Conservation (phyloP, 1,140 invertebrate genomes). For the Cyclina sinensis region DNA sequence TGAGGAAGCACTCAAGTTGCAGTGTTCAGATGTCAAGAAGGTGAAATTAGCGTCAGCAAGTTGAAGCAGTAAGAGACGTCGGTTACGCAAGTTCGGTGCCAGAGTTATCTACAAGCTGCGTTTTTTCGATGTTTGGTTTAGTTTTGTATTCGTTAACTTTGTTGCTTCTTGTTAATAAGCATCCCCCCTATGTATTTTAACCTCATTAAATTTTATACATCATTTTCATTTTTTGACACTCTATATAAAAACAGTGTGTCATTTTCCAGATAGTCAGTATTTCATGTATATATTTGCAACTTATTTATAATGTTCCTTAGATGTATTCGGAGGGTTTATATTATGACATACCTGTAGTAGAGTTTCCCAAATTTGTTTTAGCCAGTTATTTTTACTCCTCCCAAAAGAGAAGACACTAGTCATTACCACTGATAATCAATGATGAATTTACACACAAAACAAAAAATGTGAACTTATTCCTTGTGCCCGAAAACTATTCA, state of each 20-base stretch:
- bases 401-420: too few relatives aligned
- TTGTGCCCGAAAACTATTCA: too few relatives aligned
- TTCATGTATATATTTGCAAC: conserved; percentile 19
- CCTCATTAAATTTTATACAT: too few relatives aligned
- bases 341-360: too few relatives aligned
- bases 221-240: background rate
- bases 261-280: background rate
- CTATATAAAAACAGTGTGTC: background rate
- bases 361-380: too few relatives aligned
- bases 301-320: background rate
- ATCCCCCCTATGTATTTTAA: too few relatives aligned
- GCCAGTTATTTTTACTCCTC: too few relatives aligned
- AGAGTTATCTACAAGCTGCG: background rate
- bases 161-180: background rate
- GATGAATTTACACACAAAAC: background rate
- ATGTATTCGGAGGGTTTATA: background rate
- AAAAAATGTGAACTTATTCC: too few relatives aligned
- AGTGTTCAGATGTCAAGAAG: too few relatives aligned
- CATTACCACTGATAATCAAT: background rate
- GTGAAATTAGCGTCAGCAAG: too few relatives aligned
- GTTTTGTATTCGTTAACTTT: background rate
- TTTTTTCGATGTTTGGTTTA: background rate
- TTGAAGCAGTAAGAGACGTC: background rate
- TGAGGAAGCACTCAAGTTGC: too few relatives aligned
- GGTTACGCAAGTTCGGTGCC: conserved; percentile 1